phyloP scores from a whole-genome alignment of 1,140 invertebrate genomes.

The Akabosia matsudoensis region DNA sequence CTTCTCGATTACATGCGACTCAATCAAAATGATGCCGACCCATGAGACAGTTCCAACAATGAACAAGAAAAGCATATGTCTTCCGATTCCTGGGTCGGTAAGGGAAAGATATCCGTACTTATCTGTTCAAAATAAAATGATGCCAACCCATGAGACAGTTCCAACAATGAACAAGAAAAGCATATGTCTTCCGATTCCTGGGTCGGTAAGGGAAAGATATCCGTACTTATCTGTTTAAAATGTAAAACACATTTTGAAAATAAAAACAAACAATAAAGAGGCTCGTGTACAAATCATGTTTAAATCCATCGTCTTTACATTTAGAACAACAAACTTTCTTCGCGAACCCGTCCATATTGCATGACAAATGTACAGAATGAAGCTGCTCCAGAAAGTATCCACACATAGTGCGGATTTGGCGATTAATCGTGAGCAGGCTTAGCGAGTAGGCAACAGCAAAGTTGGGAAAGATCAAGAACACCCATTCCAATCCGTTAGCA shows the following conservation, averaged over 20 bases:
- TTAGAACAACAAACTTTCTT: too few species aligned
- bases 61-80: slow-evolving; percentile 57
- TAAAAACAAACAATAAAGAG: too few species aligned
- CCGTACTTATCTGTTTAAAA: slow-evolving; percentile 41
- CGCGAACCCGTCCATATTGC: too few species aligned
- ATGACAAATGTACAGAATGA: too few species aligned
- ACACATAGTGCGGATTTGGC: not conserved
- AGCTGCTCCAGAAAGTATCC: not conserved
- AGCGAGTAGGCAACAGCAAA: slow-evolving; percentile 62
- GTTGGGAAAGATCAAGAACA: slow-evolving; percentile 61
- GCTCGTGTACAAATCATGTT: too few species aligned
- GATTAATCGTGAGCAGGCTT: not conserved
- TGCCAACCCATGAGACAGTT: slow-evolving; percentile 52
- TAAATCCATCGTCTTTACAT: too few species aligned
- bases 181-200: slow-evolving; percentile 60
- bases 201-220: slow-evolving; percentile 53
- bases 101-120: slow-evolving; percentile 52
- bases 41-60: slow-evolving; percentile 55
- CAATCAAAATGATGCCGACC: slow-evolving; percentile 54
- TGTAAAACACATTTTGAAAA: too few species aligned
- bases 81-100: slow-evolving; percentile 58
- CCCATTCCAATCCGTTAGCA: slow-evolving; percentile 60
- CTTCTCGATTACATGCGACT: slow-evolving; percentile 52
- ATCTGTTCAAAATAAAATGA: slow-evolving; percentile 42
- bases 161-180: slow-evolving; percentile 55